Evolutionary conservation across 1,140 invertebrate species (phyloP).

Genomic region (Agraylea sexmaculata): DNA sequence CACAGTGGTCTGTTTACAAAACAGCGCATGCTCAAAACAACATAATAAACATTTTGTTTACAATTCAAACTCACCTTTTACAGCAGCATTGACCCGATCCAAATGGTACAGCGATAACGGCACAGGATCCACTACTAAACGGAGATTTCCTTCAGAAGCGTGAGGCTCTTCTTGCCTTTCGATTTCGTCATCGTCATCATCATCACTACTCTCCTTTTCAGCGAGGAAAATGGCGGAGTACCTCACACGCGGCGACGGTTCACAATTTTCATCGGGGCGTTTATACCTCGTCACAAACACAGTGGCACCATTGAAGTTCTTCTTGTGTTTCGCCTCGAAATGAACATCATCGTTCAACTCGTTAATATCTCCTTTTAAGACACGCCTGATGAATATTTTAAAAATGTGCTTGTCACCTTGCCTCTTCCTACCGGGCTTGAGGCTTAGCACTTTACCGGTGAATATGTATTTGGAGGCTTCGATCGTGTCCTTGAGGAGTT

Average conservation of each 20-base stretch:
- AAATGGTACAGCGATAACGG: constrained; percentile 58
- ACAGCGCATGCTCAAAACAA: constrained; percentile 10
- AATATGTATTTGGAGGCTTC: constrained; percentile 50
- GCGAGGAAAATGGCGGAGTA: constrained; percentile 55
- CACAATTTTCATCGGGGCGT: constrained; percentile 39
- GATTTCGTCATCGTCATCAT: constrained; percentile 24
- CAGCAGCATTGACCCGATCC: constrained; percentile 56
- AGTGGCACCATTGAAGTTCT: constrained; percentile 41
- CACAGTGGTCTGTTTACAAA: too few species aligned
- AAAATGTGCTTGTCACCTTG: constrained; percentile 34
- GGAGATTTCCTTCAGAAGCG: constrained; percentile 29
- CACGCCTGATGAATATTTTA: constrained; percentile 47
- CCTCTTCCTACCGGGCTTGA: constrained; percentile 27
- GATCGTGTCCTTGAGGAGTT: constrained; percentile 42
- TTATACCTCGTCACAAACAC: constrained; percentile 41
- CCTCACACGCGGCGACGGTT: constrained; percentile 43
- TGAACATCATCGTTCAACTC: constrained; percentile 31
- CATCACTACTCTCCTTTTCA: constrained; percentile 21
- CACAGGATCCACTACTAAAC: constrained; percentile 52
- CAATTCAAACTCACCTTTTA: constrained; percentile 59
- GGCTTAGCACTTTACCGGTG: constrained; percentile 52
- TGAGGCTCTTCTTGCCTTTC: constrained; percentile 17
- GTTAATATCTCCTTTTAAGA: constrained; percentile 48
- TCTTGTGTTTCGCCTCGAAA: constrained; percentile 41
- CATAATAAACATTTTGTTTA: not conserved